Conservation (phyloP, 2,888 invertebrate genomes). For the Sylvicola cinctus region DNA sequence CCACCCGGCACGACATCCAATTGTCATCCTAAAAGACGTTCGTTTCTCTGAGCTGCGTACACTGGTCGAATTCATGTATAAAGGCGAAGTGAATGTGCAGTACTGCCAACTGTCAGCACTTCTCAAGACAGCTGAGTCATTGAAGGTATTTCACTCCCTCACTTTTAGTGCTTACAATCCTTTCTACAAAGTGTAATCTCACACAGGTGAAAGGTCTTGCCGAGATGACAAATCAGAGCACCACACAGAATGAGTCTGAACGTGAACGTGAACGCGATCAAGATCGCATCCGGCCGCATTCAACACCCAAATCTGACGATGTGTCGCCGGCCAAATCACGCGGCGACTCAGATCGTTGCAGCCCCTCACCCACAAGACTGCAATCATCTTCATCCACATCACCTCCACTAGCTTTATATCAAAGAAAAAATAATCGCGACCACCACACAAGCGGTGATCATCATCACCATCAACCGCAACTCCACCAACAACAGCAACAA, state of each 20-base stretch:
- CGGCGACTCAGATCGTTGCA: constrained; percentile 21
- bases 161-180: neutral
- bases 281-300: constrained; percentile 12
- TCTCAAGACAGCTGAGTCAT: constrained; percentile 79
- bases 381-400: constrained; percentile 3
- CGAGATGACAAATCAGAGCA: constrained; percentile 73
- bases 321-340: constrained; percentile 15
- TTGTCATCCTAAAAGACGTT: constrained; percentile 88
- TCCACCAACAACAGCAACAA: constrained; percentile 10
- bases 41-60: constrained; percentile 76
- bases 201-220: constrained; percentile 63
- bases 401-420: constrained; percentile 25
- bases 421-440: constrained; percentile 14
- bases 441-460: constrained; percentile 11
- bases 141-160: constrained; percentile 36
- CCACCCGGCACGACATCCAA: constrained; percentile 81
- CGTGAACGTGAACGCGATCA: too few species aligned
- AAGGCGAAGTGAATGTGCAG: constrained; percentile 88
- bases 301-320: constrained; percentile 9
- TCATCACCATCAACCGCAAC: constrained; percentile 7
- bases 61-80: constrained; percentile 91
- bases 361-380: constrained; percentile 9
- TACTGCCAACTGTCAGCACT: constrained; percentile 80
- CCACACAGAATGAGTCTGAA: constrained; percentile 29
- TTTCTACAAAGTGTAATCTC: neutral